phyloP scores from a whole-genome alignment of 2,888 invertebrate species.

The Eumerus sabulonum region DNA sequence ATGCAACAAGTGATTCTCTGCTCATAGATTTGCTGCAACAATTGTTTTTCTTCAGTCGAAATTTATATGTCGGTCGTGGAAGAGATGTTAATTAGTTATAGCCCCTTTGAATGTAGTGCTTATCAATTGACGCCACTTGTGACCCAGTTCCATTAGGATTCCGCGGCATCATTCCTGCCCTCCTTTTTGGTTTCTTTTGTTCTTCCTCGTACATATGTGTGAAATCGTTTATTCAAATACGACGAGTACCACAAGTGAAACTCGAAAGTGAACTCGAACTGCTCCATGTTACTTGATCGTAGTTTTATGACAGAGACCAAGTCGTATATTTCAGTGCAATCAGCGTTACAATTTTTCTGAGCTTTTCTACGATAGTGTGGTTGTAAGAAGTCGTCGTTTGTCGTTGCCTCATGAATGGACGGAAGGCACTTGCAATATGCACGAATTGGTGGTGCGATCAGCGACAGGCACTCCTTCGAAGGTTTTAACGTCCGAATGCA shows the following conservation, averaged over 20 bases:
- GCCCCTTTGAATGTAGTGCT: conserved; percentile 33
- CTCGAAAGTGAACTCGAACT: conserved; percentile 7
- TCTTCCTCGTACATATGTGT: conserved; percentile 34
- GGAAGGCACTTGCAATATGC: too few species aligned
- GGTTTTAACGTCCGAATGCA: conserved; percentile 5
- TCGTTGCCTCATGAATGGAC: too few species aligned
- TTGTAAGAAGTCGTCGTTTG: too few species aligned
- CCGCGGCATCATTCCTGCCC: conserved; percentile 22
- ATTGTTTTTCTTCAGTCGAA: conserved; percentile 47
- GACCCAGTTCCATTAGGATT: conserved; percentile 40
- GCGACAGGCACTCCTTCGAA: too few species aligned
- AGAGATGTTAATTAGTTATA: conserved; percentile 64
- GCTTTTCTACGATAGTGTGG: too few species aligned
- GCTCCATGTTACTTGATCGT: conserved; percentile 13
- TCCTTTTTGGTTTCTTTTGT: conserved; percentile 11
- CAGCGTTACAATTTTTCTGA: too few species aligned
- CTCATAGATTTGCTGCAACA: conserved; percentile 29
- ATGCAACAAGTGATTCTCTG: conserved; percentile 64
- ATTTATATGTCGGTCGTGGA: conserved; percentile 25
- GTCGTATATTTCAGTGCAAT: too few species aligned
- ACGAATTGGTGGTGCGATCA: too few species aligned
- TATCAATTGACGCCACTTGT: conserved; percentile 46
- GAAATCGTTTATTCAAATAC: conserved; percentile 21
- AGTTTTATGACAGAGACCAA: conserved; percentile 28
- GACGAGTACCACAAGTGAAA: conserved; percentile 24